phyloP scores from a whole-genome alignment of 2,888 invertebrate genomes.

The Chaitophorus viminalis region DNA sequence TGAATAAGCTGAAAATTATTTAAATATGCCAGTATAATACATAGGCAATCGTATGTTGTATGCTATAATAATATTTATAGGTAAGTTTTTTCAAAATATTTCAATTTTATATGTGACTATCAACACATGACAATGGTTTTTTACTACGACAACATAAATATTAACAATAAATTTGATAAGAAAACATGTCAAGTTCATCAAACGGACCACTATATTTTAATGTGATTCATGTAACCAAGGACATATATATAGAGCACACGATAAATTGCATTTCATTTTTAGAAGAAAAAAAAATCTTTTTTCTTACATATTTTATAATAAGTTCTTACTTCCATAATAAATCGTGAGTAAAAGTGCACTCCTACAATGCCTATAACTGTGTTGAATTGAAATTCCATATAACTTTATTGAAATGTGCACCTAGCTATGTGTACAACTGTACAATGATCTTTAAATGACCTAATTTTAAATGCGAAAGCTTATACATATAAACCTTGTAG shows the following conservation, averaged over 20 bases:
- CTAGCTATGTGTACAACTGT: background rate
- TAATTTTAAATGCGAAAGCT: slow-evolving; percentile 15
- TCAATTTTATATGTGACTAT: no score
- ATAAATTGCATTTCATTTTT: background rate
- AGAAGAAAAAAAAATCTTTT: background rate
- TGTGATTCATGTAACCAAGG: background rate
- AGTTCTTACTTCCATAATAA: background rate
- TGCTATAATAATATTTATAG: no score
- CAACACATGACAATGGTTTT: no score
- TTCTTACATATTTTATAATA: background rate
- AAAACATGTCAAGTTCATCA: background rate
- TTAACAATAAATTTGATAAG: background rate
- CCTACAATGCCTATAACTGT: background rate
- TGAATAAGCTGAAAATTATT: no score
- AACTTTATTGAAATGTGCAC: background rate
- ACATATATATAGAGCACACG: background rate
- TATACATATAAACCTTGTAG: background rate
- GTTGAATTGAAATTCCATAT: background rate
- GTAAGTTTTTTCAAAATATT: no score
- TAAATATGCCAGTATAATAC: no score
- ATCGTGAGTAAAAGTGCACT: slow-evolving; percentile 12
- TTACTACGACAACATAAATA: no score
- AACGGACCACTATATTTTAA: background rate
- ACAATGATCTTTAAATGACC: slow-evolving; percentile 23
- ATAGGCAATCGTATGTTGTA: no score